Conservation (phyloP, 2,113 vertebrate species). For the Labeo rohita region DNA sequence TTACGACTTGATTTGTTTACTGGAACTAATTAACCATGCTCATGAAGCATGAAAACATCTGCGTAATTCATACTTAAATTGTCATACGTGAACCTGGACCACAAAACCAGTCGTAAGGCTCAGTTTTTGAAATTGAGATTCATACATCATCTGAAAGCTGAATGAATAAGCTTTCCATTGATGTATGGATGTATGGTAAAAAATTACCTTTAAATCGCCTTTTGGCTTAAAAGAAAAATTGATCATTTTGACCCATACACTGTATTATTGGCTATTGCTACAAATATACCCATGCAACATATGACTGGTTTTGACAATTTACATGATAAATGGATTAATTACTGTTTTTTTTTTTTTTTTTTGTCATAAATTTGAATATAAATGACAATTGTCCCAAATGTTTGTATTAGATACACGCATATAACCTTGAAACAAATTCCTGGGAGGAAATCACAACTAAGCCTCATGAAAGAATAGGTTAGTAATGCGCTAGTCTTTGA, state of each 20-base stretch:
- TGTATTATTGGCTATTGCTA: no score
- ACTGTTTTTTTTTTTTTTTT: not conserved
- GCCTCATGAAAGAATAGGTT: slow-evolving; percentile 95
- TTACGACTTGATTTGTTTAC: not conserved
- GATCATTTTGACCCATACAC: no score
- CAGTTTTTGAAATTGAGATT: no score
- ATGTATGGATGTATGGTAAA: no score
- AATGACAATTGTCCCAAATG: not conserved
- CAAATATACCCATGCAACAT: no score
- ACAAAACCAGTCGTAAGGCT: no score
- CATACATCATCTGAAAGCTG: no score
- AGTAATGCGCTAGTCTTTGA: not conserved
- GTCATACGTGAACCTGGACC: no score
- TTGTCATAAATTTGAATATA: not conserved
- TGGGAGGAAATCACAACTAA: slow-evolving; percentile 97
- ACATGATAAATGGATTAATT: not conserved
- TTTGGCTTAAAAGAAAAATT: no score
- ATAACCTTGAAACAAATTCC: slow-evolving; percentile 97
- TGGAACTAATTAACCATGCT: not conserved
- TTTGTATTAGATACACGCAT: slow-evolving; percentile 87
- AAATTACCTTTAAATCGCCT: no score
- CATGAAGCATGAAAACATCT: not conserved
- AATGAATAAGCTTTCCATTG: no score
- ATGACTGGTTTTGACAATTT: not conserved
- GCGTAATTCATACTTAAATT: no score